A percentile compares a stretch with the other conserved stretches of the same genome.
Conservation (phyloP, 2,113 vertebrate species). For the Gymnobelideus leadbeateri region DNA sequence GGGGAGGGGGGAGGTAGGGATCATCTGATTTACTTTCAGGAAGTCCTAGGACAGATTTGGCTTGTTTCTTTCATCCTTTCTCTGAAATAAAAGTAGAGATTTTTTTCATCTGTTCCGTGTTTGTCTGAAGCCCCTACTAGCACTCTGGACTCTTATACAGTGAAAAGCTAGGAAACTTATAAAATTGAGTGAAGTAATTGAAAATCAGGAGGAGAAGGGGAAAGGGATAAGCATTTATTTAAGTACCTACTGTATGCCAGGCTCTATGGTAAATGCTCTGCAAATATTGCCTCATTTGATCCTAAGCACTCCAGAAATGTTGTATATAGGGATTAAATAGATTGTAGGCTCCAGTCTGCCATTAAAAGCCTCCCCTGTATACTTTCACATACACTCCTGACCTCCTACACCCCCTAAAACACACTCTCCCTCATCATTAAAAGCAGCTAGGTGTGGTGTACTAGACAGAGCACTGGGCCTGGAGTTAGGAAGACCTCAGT, state of each 20-base stretch:
- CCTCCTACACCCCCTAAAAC: not conserved
- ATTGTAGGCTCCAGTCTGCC: not conserved
- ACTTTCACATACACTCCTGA: not conserved
- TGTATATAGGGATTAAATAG: not conserved
- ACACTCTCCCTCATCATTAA: not conserved
- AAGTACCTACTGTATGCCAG: not conserved
- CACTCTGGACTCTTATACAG: not conserved
- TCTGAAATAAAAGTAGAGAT: constrained; percentile 15
- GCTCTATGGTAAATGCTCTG: not conserved
- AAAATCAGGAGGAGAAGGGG: not conserved
- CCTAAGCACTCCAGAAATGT: not conserved
- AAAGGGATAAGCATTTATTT: not conserved
- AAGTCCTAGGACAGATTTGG: constrained; percentile 21
- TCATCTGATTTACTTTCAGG: not conserved
- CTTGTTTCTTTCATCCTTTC: not conserved
- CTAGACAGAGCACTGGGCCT: not conserved
- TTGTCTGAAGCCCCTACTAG: not conserved
- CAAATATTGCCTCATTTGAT: not conserved
- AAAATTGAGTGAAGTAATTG: not conserved
- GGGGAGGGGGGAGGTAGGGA: no score
- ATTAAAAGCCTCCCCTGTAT: not conserved
- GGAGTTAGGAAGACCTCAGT: not conserved
- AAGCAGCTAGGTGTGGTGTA: not conserved
- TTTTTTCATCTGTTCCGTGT: not conserved
- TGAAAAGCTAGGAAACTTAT: not conserved